Evolutionary conservation across 2,797 vertebrate genomes (phyloP).

Genomic region (Cirrhinus molitorella): DNA sequence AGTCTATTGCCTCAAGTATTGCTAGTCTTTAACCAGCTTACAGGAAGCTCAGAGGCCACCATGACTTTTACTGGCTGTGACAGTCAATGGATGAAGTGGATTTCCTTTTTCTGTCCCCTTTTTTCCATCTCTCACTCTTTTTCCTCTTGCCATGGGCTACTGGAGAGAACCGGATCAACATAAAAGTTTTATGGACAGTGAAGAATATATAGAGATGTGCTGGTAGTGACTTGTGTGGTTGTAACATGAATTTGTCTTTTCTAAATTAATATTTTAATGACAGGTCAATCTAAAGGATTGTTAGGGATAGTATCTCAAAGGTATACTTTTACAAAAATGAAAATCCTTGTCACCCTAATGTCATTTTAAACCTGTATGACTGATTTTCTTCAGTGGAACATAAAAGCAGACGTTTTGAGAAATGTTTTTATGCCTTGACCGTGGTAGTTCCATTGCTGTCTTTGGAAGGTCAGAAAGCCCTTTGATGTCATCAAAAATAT

Average conservation of each 20-base stretch:
- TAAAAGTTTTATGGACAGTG: neutral
- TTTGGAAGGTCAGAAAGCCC: too few species aligned
- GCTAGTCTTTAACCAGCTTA: slow-evolving; percentile 34
- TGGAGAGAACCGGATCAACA: neutral
- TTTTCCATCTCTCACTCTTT: slow-evolving; percentile 6
- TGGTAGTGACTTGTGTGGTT: neutral
- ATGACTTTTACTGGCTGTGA: slow-evolving; percentile 22
- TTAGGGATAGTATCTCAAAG: neutral
- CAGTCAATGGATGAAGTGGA: slow-evolving; percentile 15
- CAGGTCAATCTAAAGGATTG: neutral
- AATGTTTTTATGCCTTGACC: neutral
- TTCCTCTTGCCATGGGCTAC: neutral
- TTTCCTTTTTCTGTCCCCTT: neutral
- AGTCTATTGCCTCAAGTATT: slow-evolving; percentile 16
- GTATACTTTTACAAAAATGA: neutral
- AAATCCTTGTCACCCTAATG: neutral
- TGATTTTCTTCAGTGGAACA: neutral
- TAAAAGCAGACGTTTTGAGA: neutral
- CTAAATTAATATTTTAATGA: neutral
- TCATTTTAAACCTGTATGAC: neutral
- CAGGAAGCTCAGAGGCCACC: slow-evolving; percentile 16
- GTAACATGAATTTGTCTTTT: neutral
- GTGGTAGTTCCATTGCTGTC: too few species aligned
- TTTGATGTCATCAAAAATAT: neutral
- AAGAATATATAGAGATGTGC: neutral